Evolutionary conservation across 37 sponge, comb jelly and placozoan genomes (phyloP).

Genomic region (Theonella swinhoei): DNA sequence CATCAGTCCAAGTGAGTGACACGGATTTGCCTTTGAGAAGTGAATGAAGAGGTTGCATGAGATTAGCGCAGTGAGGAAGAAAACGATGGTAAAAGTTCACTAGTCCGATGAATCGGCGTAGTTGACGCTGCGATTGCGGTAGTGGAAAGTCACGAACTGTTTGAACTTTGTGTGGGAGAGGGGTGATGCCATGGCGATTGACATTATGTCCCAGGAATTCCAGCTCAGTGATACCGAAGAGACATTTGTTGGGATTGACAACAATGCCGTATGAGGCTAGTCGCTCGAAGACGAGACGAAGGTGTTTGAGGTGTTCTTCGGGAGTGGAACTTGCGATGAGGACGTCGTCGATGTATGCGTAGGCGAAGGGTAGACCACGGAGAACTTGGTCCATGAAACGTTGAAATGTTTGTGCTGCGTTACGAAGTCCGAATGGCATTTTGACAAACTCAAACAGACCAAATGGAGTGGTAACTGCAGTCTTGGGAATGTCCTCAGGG

Average conservation of each 20-base stretch:
- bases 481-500: constrained; percentile 31
- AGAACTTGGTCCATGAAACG: constrained; percentile 68
- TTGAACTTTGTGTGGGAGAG: constrained; percentile 25
- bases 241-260: constrained; percentile 49
- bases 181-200: constrained; percentile 19
- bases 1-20: constrained; percentile 17
- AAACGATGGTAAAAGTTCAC: no score
- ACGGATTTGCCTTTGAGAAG: constrained; percentile 6
- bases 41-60: constrained; percentile 33
- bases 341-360: constrained; percentile 46
- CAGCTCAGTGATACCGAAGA: no score
- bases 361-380: constrained; percentile 38
- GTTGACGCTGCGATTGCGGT: constrained; percentile 32
- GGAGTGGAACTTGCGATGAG: constrained; percentile 42
- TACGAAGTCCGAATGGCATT: constrained; percentile 58
- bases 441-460: constrained; percentile 50
- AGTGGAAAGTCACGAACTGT: constrained; percentile 43
- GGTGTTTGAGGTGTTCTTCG: constrained; percentile 53
- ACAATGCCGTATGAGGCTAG: constrained; percentile 60
- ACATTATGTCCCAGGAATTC: constrained; percentile 57
- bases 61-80: constrained; percentile 41
- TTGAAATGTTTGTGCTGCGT: constrained; percentile 52
- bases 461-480: constrained; percentile 57
- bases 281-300: constrained; percentile 25
- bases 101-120: constrained; percentile 52